Conservation (phyloP, 2,888 invertebrate species). For the Clivina fossor region DNA sequence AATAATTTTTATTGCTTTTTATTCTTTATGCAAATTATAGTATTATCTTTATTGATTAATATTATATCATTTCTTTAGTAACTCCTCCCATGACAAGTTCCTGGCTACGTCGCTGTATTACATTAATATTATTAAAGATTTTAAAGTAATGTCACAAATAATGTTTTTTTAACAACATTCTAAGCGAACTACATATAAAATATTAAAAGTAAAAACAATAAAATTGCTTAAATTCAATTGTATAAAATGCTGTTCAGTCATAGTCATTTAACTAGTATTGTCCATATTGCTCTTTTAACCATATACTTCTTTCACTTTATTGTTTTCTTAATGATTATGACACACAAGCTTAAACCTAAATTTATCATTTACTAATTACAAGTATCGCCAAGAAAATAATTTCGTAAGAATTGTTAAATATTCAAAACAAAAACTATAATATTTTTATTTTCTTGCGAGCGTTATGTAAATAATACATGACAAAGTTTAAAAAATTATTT, state of each 20-base stretch:
- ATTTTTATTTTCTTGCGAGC: slow-evolving; percentile 1
- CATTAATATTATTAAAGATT: too few species aligned
- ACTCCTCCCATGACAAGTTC: too few species aligned
- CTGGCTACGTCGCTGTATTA: too few species aligned
- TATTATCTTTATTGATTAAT: too few species aligned
- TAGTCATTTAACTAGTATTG: slow-evolving; percentile 5
- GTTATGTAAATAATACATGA: slow-evolving; percentile 7
- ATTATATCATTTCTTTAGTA: too few species aligned
- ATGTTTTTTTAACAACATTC: too few species aligned
- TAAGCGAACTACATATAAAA: too few species aligned
- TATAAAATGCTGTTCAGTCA: slow-evolving; percentile 17
- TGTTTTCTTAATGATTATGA: neutral
- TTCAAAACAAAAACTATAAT: neutral
- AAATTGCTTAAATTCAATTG: too few species aligned
- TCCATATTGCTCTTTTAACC: neutral
- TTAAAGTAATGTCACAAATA: too few species aligned
- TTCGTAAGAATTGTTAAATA: neutral
- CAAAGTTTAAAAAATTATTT: neutral
- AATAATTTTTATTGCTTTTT: too few species aligned
- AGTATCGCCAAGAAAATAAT: neutral
- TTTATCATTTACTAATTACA: slow-evolving; percentile 4
- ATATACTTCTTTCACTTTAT: neutral
- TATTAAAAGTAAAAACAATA: too few species aligned
- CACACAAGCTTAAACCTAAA: slow-evolving; percentile 3
- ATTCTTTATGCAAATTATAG: too few species aligned